phyloP scores from a whole-genome alignment of 2,888 invertebrate genomes.

The Perithous albicinctus region DNA sequence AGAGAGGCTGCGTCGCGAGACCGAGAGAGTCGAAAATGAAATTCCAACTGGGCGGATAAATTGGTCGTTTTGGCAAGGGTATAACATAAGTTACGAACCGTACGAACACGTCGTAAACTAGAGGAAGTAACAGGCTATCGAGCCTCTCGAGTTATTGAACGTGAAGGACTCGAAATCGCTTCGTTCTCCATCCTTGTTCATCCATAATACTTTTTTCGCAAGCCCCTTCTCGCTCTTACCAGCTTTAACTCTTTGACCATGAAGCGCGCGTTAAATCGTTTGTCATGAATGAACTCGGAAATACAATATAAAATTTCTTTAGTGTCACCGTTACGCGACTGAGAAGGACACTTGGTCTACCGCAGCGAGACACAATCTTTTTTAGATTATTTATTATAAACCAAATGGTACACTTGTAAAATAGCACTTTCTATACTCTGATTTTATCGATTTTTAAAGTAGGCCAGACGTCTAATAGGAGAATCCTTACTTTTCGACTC shows the following conservation, averaged over 20 bases:
- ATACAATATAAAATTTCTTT: conserved; percentile 34
- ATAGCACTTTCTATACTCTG: no score
- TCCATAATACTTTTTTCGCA: not conserved
- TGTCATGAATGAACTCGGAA: not conserved
- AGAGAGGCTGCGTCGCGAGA: not conserved
- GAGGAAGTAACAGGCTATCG: conserved; percentile 63
- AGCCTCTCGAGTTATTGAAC: conserved; percentile 43
- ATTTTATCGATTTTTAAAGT: no score
- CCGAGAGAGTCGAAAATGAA: conserved; percentile 64
- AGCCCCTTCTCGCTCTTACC: not conserved
- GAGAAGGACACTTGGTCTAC: not conserved
- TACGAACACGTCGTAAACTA: conserved; percentile 69
- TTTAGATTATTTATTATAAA: not conserved
- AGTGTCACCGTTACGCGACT: not conserved
- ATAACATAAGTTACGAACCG: conserved; percentile 60
- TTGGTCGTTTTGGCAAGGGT: conserved; percentile 69
- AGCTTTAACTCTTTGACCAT: conserved; percentile 13
- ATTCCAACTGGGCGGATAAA: conserved; percentile 71
- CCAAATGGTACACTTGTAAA: no score
- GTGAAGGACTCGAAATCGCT: conserved; percentile 36
- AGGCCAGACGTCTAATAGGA: not conserved
- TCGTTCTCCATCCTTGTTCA: conserved; percentile 37
- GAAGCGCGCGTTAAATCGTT: not conserved
- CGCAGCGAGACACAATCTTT: not conserved
- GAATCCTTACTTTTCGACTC: not conserved